These are phyloP conservation scores for Chrosomus eos DNA, from an alignment of 2,797 vertebrate genomes.

Conservation along the genomic window DNA sequence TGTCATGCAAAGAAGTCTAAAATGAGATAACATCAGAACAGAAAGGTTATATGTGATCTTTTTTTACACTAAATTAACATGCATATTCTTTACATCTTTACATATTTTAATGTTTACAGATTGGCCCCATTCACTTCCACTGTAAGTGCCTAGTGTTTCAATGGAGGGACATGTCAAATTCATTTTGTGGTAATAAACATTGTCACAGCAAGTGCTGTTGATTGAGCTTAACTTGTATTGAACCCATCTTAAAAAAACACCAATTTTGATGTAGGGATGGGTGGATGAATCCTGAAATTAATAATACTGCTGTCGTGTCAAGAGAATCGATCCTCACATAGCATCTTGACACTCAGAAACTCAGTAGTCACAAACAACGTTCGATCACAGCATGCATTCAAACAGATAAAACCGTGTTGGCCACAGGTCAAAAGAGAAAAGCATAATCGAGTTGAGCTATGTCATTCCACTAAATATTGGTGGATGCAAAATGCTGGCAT, in stretches of 20 bases:
- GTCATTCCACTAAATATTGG: neutral
- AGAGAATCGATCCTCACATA: neutral
- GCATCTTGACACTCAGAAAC: neutral
- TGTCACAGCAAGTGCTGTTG: neutral
- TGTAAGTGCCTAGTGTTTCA: neutral
- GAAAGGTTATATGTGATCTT: neutral
- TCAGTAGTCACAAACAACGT: neutral
- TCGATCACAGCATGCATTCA: neutral
- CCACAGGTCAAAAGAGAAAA: constrained; percentile 6
- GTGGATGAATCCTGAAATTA: neutral
- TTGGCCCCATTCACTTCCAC: neutral
- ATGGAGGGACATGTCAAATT: neutral
- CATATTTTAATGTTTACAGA: neutral
- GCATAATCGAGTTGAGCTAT: neutral
- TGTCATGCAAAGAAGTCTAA: neutral
- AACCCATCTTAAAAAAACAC: neutral
- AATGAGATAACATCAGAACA: neutral
- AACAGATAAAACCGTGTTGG: neutral
- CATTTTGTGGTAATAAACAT: neutral
- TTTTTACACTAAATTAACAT: neutral
- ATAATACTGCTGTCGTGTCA: neutral
- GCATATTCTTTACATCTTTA: neutral
- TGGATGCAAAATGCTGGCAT: neutral
- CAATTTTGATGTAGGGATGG: neutral
- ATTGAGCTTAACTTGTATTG: neutral